phyloP scores from a whole-genome alignment of 30 jellyfish, hydroid and myxozoan genomes.

The Morbakka virulenta region DNA sequence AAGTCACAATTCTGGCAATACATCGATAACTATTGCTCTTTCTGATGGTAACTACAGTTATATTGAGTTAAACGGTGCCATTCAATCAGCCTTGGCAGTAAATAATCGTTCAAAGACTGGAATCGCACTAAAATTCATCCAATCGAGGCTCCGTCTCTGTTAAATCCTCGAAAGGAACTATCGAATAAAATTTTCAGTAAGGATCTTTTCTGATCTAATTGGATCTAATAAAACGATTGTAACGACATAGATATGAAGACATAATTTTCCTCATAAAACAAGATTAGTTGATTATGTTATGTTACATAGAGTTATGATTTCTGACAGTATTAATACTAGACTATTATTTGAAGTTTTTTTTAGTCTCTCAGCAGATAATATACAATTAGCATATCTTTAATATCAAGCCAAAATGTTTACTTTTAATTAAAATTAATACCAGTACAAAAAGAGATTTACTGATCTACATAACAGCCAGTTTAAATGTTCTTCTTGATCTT shows the following conservation, averaged over 20 bases:
- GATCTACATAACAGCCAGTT: constrained; percentile 10
- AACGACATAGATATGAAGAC: background rate
- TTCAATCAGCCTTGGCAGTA: no score
- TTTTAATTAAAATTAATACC: constrained; percentile 1
- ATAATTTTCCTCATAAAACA: constrained; percentile 8
- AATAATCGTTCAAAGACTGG: constrained; percentile 10
- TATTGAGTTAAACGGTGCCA: no score
- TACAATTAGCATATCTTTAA: constrained; percentile 3
- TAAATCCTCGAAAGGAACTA: constrained; percentile 7
- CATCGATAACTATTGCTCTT: constrained; percentile 3
- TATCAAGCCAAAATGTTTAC: constrained; percentile 9
- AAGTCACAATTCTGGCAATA: constrained; percentile 5
- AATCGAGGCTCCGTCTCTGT: background rate
- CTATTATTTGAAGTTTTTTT: background rate
- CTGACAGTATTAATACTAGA: background rate
- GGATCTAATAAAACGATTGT: no score
- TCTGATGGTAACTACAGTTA: no score
- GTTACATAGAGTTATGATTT: constrained; percentile 3
- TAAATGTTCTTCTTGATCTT: background rate
- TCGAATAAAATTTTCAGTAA: background rate
- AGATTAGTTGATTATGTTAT: constrained; percentile 10
- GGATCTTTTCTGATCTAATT: constrained; percentile 7
- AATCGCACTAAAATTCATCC: constrained; percentile 1
- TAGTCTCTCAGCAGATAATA: background rate
- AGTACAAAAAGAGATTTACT: background rate